Evolutionary conservation across 2,888 invertebrate genomes (phyloP).

Genomic region (Amblyjoppa fuscipennis): DNA sequence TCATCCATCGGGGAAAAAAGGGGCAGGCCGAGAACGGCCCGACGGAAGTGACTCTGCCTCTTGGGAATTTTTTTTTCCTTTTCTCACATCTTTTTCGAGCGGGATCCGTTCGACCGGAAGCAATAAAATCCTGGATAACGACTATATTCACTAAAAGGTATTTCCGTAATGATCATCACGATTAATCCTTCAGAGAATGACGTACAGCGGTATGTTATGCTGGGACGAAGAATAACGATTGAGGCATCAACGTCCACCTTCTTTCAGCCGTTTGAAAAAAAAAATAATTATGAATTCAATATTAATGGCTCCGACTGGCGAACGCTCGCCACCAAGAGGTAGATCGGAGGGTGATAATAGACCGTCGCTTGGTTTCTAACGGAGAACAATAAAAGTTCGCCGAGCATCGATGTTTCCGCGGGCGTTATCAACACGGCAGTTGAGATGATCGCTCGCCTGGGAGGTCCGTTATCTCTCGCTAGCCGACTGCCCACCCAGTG

Average conservation of each 20-base stretch:
- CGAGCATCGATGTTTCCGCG: conserved; percentile 77
- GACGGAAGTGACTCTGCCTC: conserved; percentile 63
- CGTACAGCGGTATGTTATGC: not conserved
- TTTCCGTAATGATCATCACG: conserved; percentile 28
- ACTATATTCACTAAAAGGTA: conserved; percentile 50
- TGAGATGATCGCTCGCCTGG: conserved; percentile 83
- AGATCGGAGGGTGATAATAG: conserved; percentile 44
- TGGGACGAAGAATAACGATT: not conserved
- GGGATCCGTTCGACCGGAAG: conserved; percentile 54
- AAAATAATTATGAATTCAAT: conserved; percentile 41
- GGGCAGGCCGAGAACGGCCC: conserved; percentile 28
- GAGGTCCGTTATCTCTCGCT: conserved; percentile 84
- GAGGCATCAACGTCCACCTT: conserved; percentile 5
- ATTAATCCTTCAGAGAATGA: conserved; percentile 31
- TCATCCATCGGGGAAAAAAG: conserved; percentile 44
- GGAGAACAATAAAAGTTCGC: conserved; percentile 66
- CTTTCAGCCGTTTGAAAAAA: conserved; percentile 21
- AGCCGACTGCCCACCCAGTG: conserved; percentile 68
- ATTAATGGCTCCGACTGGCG: conserved; percentile 12
- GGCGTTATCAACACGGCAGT: conserved; percentile 78
- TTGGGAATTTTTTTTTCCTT: conserved; percentile 41
- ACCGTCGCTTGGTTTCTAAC: not conserved
- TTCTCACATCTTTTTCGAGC: conserved; percentile 9
- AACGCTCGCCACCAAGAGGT: not conserved
- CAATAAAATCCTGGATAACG: conserved; percentile 54